phyloP scores from a whole-genome alignment of 1,140 invertebrate genomes.

The Drosophila paulistorum region DNA sequence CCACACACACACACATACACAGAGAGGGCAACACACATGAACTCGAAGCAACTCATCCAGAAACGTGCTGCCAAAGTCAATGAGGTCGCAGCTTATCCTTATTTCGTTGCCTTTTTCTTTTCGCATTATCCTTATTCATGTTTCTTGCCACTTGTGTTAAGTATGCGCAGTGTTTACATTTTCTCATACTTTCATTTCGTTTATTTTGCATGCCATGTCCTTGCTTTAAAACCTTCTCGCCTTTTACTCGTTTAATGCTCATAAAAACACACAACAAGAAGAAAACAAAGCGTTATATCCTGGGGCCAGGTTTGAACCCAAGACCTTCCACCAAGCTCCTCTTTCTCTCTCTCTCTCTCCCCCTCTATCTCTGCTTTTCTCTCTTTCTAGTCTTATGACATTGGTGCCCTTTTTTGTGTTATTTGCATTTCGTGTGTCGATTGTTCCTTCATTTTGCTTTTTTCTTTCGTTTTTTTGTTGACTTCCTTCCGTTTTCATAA shows the following conservation, averaged over 20 bases:
- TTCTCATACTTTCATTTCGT: slow-evolving; percentile 1
- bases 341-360: neutral
- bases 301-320: slow-evolving; percentile 19
- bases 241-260: slow-evolving; percentile 18
- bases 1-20: slow-evolving; percentile 5
- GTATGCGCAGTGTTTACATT: slow-evolving; percentile 68
- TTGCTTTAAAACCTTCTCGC: slow-evolving; percentile 52
- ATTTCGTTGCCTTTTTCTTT: slow-evolving; percentile 42
- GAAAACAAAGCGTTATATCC: slow-evolving; percentile 27
- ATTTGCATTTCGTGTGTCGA: slow-evolving; percentile 59
- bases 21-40: neutral
- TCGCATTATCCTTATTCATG: slow-evolving; percentile 38
- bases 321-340: slow-evolving; percentile 3
- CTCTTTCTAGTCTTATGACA: slow-evolving; percentile 44
- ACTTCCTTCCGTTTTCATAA: slow-evolving; percentile 43
- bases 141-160: slow-evolving; percentile 54
- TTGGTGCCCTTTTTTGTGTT: slow-evolving; percentile 53
- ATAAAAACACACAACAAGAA: slow-evolving; percentile 33
- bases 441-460: slow-evolving; percentile 35
- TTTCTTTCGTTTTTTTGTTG: slow-evolving; percentile 34
- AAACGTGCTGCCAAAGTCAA: slow-evolving; percentile 74
- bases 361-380: no score
- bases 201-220: slow-evolving; percentile 47
- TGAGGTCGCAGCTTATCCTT: slow-evolving; percentile 58
- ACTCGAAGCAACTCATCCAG: slow-evolving; percentile 35